A percentile compares a stretch with the other conserved stretches of the same genome.
Conservation (phyloP, 53 echinoderm and acorn worm genomes). For the Arbacia lixula region DNA sequence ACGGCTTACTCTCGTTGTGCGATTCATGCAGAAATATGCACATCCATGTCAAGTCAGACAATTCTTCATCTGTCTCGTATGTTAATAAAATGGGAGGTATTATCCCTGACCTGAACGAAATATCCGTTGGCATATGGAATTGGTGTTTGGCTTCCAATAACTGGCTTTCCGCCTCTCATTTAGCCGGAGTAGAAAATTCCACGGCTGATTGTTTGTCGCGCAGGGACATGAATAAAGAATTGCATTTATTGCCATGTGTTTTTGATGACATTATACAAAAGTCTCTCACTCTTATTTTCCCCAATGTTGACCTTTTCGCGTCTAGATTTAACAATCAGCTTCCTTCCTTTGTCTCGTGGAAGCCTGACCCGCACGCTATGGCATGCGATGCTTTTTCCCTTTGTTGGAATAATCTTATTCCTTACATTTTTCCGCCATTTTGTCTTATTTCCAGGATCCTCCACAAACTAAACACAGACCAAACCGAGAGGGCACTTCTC, state of each 20-base stretch:
- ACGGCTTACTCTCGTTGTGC: too few species aligned
- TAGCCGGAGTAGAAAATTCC: conserved; percentile 15
- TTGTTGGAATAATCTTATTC: conserved; percentile 1
- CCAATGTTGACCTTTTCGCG: conserved; percentile 42
- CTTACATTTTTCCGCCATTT: conserved; percentile 2
- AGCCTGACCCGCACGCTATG: neutral
- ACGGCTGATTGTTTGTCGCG: conserved; percentile 22
- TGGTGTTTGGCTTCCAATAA: conserved; percentile 20
- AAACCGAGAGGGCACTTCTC: neutral
- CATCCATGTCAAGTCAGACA: too few species aligned
- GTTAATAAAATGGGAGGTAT: neutral
- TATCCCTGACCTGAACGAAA: neutral
- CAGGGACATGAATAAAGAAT: conserved; percentile 35
- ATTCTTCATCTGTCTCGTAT: too few species aligned
- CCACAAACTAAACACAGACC: conserved; percentile 3
- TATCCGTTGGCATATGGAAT: neutral
- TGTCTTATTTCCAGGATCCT: conserved; percentile 23
- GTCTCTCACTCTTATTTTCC: conserved; percentile 9
- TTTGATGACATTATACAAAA: neutral
- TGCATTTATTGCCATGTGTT: neutral
- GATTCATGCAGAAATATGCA: too few species aligned
- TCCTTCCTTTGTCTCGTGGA: conserved; percentile 1
- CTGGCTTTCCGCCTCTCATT: conserved; percentile 5
- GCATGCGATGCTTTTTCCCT: conserved; percentile 7
- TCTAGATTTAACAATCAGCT: conserved; percentile 9